These are phyloP conservation scores for Trogon surrucura DNA, from an alignment of 2,113 vertebrate species.

Conservation along the genomic window DNA sequence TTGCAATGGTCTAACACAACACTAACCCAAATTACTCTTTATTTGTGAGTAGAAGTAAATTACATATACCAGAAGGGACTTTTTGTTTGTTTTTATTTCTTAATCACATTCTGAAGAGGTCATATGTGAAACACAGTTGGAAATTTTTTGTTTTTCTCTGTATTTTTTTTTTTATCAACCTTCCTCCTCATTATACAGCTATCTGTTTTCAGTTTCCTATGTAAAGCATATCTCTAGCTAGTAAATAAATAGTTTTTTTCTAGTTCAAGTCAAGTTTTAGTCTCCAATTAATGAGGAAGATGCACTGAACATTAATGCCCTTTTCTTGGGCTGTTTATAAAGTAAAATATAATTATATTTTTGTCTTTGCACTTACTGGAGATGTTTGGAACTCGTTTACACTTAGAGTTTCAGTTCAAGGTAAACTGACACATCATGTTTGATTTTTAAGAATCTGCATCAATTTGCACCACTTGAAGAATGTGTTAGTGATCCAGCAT, in stretches of 20 bases:
- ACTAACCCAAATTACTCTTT: not conserved
- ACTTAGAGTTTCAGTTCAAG: not conserved
- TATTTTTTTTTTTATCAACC: not conserved
- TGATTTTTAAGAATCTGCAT: not conserved
- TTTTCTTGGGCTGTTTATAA: not conserved
- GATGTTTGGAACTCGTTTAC: not conserved
- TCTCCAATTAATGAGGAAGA: not conserved
- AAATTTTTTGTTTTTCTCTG: not conserved
- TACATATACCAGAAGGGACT: not conserved
- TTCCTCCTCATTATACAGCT: not conserved
- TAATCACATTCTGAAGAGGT: constrained; percentile 37
- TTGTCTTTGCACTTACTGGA: not conserved
- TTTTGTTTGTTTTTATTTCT: constrained; percentile 13
- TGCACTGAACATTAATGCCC: not conserved
- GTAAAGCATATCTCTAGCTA: not conserved
- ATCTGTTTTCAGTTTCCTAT: constrained; percentile 22
- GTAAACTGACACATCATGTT: not conserved
- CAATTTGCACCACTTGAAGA: not conserved
- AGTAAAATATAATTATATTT: constrained; percentile 10
- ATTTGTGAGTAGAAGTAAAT: not conserved
- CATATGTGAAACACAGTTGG: not conserved
- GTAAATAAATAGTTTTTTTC: not conserved
- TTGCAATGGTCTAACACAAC: not conserved
- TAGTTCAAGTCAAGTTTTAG: constrained; percentile 4
- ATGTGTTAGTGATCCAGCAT: not conserved